Percentiles rank a stretch among this genome's conserved stretches.
phyloP scores from a whole-genome alignment of 2,888 invertebrate species.

The Lithophane leautieri region DNA sequence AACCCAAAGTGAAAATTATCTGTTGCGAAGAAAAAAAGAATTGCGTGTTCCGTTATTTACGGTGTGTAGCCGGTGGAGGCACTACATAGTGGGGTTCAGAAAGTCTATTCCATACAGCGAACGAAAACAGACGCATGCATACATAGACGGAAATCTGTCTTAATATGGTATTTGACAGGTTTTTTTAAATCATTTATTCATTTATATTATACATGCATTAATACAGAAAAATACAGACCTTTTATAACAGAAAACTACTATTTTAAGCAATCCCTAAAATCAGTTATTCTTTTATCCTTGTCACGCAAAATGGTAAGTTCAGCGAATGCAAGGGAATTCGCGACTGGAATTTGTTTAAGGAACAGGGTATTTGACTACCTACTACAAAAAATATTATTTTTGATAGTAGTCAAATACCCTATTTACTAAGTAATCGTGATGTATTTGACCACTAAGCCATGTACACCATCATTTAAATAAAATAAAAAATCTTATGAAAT shows the following conservation, averaged over 20 bases:
- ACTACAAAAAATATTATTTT: not conserved
- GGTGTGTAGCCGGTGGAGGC: constrained; percentile 8
- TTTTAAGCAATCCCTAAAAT: not conserved
- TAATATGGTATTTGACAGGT: not conserved
- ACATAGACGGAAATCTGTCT: not conserved
- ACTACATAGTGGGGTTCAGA: not conserved
- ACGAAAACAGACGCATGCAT: not conserved
- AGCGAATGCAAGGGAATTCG: not conserved
- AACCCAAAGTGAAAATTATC: constrained; percentile 62
- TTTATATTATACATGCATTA: too few relatives aligned
- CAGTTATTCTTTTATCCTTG: not conserved
- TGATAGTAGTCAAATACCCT: not conserved
- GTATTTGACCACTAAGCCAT: not conserved
- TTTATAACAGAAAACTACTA: not conserved
- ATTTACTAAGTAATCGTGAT: not conserved
- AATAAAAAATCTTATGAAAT: too few relatives aligned
- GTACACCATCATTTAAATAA: not conserved
- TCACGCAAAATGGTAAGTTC: not conserved
- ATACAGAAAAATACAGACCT: too few relatives aligned
- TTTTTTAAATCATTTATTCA: too few relatives aligned
- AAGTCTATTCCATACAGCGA: not conserved
- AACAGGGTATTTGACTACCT: not conserved
- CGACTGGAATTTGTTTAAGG: not conserved
- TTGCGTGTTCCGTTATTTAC: constrained; percentile 52
- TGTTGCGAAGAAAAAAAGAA: constrained; percentile 48